Evolutionary conservation across 2,888 invertebrate genomes (phyloP).

Genomic region (Clivina fossor): DNA sequence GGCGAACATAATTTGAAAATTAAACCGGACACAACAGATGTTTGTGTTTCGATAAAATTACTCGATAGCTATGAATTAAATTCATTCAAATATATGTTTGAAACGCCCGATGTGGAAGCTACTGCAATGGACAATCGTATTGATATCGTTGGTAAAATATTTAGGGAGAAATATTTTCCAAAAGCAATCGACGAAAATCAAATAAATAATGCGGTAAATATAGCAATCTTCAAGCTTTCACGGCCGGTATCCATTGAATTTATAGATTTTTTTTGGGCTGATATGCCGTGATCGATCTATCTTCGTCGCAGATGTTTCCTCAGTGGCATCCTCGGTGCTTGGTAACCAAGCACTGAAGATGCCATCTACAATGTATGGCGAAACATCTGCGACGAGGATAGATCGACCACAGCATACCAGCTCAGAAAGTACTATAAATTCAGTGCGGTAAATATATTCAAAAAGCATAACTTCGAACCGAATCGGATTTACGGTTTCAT

Average conservation of each 20-base stretch:
- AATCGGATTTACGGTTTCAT: no score
- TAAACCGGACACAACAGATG: background rate
- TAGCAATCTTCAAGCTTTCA: background rate
- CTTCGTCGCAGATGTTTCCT: no score
- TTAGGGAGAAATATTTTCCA: conserved; percentile 47
- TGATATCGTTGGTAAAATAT: conserved; percentile 46
- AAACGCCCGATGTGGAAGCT: conserved; percentile 54
- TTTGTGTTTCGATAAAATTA: conserved; percentile 25
- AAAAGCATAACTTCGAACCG: no score
- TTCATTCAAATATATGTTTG: conserved; percentile 55
- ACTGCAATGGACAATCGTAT: conserved; percentile 52
- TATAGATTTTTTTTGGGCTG: no score
- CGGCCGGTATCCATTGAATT: background rate
- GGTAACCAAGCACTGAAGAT: no score
- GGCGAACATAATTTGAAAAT: conserved; percentile 9
- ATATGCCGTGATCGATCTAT: no score
- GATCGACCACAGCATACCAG: no score
- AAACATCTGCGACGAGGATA: no score
- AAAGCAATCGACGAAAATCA: conserved; percentile 45
- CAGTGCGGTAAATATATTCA: no score
- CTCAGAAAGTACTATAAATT: no score
- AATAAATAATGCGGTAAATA: conserved; percentile 15
- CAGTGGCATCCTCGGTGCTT: no score
- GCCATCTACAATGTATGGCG: no score
- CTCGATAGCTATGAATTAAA: conserved; percentile 27